Percentiles rank a stretch among this genome's conserved stretches.
phyloP scores from a whole-genome alignment of 2,888 invertebrate species.

The Sycophila texana region DNA sequence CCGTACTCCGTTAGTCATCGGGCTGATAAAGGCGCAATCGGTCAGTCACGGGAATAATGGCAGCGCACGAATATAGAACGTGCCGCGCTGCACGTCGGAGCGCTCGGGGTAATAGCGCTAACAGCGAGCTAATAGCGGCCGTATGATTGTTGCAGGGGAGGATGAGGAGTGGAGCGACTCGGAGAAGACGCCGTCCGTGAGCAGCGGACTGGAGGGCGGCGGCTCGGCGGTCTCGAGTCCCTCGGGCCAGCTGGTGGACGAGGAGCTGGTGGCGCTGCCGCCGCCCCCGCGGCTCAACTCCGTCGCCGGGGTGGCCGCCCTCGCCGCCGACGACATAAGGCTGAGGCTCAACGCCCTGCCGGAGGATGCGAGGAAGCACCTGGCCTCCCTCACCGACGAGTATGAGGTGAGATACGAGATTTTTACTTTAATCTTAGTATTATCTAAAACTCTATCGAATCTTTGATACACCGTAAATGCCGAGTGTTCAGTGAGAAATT shows the following conservation, averaged over 20 bases:
- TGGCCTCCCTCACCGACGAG: constrained; percentile 69
- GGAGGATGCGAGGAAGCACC: constrained; percentile 71
- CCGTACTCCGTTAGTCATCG: too few relatives aligned
- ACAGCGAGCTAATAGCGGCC: too few relatives aligned
- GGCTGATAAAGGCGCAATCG: too few relatives aligned
- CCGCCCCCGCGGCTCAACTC: constrained; percentile 68
- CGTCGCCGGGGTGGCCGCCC: constrained; percentile 50
- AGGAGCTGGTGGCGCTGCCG: constrained; percentile 62
- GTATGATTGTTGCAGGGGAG: constrained; percentile 69
- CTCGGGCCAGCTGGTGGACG: constrained; percentile 65
- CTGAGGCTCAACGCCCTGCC: constrained; percentile 67
- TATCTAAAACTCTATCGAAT: too few relatives aligned
- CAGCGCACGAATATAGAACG: too few relatives aligned
- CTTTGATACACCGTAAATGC: too few relatives aligned
- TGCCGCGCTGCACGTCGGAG: too few relatives aligned
- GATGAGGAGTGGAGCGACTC: constrained; percentile 76
- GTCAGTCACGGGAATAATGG: too few relatives aligned
- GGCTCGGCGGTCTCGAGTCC: constrained; percentile 73
- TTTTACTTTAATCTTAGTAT: constrained; percentile 47
- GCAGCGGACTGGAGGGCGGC: constrained; percentile 73
- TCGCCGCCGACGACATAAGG: constrained; percentile 69
- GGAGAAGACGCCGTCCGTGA: constrained; percentile 73
- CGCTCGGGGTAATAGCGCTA: too few relatives aligned
- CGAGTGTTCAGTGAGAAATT: too few relatives aligned
- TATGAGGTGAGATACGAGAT: constrained; percentile 64